These are phyloP conservation scores for Amblyteles armatorius DNA, from an alignment of 2,888 invertebrate species.

Conservation along the genomic window DNA sequence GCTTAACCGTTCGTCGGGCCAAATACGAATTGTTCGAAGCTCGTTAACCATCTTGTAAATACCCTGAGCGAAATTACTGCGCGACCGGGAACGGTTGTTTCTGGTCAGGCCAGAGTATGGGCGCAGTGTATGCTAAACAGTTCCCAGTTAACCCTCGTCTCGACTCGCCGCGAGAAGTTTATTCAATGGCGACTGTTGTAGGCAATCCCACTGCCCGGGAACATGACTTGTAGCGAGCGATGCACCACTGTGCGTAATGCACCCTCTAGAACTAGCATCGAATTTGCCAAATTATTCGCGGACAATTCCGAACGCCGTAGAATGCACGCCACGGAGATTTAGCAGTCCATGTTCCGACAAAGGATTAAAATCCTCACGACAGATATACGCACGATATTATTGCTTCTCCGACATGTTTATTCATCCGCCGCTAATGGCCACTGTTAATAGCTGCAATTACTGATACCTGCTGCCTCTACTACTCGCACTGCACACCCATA, in stretches of 20 bases:
- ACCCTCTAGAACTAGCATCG: slow-evolving; percentile 18
- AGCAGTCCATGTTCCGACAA: slow-evolving; percentile 26
- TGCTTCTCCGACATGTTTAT: slow-evolving; percentile 38
- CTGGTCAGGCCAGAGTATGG: slow-evolving; percentile 16
- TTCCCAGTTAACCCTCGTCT: slow-evolving; percentile 23
- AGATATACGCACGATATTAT: slow-evolving; percentile 44
- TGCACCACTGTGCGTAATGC: slow-evolving; percentile 50
- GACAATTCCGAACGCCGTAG: slow-evolving; percentile 33
- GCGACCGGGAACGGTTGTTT: slow-evolving; percentile 46
- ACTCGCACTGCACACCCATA: slow-evolving; percentile 4
- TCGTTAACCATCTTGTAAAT: slow-evolving; percentile 65
- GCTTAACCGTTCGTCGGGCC: slow-evolving; percentile 44
- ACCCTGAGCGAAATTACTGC: slow-evolving; percentile 57
- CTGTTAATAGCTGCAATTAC: slow-evolving; percentile 52
- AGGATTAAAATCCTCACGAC: slow-evolving; percentile 1
- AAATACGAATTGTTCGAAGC: slow-evolving; percentile 64
- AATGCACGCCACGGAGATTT: slow-evolving; percentile 50
- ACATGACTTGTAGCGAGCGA: slow-evolving; percentile 55
- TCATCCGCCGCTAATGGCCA: slow-evolving; percentile 43
- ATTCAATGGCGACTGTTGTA: slow-evolving; percentile 54
- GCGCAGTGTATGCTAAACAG: slow-evolving; percentile 2
- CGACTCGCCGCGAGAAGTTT: slow-evolving; percentile 46
- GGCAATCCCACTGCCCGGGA: slow-evolving; percentile 37
- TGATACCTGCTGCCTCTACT: background rate
- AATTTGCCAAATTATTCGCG: slow-evolving; percentile 54